Evolutionary conservation across 1,140 invertebrate genomes (phyloP), one percentile per base, ranked within the genome.

Genomic region (Phymorhynchus buccinoides): DNA sequence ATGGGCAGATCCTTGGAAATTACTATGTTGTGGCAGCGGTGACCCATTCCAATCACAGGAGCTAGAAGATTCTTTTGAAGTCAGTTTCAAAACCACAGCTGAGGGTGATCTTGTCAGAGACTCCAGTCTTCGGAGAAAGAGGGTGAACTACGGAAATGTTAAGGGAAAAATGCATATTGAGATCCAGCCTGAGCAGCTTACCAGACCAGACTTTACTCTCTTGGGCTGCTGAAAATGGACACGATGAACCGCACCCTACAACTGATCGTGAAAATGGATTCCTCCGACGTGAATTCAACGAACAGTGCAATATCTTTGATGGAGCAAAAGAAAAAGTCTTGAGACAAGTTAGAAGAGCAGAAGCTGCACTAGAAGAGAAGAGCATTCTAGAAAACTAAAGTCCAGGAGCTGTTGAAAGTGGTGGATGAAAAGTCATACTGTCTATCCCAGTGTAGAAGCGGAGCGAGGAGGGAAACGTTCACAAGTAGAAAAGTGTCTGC

Each of bases 41-140:
- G 48, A 52, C 12, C 48, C 48, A 52, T 18, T 18, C 12, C 12
- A 52, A 52, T 52, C 22, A 52, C 12, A 14, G 12, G 12, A 52
- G 0, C 22, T 18, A 52, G 27, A 73, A 18, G 32, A 73, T 1
- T 73, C 68, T 37, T 6, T 73, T 73, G 68, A 73, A 30, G 32
- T 73, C 68, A 73, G 32, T 35, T 73, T 35, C 16, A 73, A 73
- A 37, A 73, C 1, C 32, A 73, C 3, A 3, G 41, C 42, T 32
- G 44, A n/a, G 27, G 42, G 32, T 0, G 1, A 4, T 79, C 75
- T 85, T 41, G 77, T 77, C 80, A 85, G 73, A 71, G 85, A 35
- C 56, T 86, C 80, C 73, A 86, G 27, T 16, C 52, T 68, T 79
- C 85, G 73, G 35, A 83, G 52, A 85, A 84, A 79, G 86, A 86